phyloP scores from a whole-genome alignment of 2,113 vertebrate genomes.

The Orycteropus afer region DNA sequence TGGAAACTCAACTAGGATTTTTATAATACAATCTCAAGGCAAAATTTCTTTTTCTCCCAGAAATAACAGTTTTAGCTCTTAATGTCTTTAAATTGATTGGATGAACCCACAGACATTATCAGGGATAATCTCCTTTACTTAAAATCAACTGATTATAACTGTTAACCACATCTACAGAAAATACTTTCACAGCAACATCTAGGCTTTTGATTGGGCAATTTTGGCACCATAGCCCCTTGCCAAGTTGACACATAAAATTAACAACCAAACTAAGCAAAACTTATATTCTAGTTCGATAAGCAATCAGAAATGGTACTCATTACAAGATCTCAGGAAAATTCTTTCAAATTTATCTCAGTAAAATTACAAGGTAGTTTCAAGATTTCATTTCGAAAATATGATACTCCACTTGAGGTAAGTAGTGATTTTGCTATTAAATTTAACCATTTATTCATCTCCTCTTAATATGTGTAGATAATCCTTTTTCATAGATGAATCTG shows the following conservation, averaged over 20 bases:
- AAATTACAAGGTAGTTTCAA: constrained; percentile 22
- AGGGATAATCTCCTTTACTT: not conserved
- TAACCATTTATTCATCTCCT: not conserved
- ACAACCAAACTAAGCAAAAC: constrained; percentile 25
- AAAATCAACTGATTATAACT: not conserved
- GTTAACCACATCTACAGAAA: not conserved
- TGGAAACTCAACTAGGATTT: not conserved
- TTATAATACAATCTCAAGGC: not conserved
- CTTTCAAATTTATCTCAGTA: constrained; percentile 7
- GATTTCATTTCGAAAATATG: constrained; percentile 30
- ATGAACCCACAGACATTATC: not conserved
- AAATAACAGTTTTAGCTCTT: not conserved
- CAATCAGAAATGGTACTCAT: not conserved
- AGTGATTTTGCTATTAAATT: constrained; percentile 24
- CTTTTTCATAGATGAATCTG: constrained; percentile 4
- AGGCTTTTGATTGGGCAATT: not conserved
- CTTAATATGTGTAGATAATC: constrained; percentile 29
- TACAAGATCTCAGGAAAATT: not conserved
- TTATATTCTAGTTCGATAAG: not conserved
- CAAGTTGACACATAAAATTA: not conserved
- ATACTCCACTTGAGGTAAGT: constrained; percentile 36
- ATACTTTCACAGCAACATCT: not conserved
- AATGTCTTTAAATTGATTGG: not conserved
- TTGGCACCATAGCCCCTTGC: not conserved
- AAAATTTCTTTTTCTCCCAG: not conserved